These are phyloP conservation scores for Caenorhabditis japonica DNA, from an alignment of 2,888 invertebrate genomes.

Conservation along the genomic window DNA sequence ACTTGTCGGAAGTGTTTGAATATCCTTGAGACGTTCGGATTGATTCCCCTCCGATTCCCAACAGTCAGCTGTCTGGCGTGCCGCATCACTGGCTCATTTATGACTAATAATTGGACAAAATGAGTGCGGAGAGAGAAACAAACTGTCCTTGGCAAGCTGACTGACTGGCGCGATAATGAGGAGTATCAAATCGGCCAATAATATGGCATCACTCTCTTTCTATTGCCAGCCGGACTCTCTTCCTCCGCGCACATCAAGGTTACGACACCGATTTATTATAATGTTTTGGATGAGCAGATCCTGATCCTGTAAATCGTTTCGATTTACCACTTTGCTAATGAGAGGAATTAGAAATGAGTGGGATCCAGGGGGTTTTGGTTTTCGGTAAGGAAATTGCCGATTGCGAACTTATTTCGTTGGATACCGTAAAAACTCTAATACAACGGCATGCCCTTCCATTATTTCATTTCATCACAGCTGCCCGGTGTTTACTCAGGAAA, in stretches of 20 bases:
- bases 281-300: constrained; percentile 10
- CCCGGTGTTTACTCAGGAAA: too few species aligned
- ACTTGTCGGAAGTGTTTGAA: constrained; percentile 46
- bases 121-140: constrained; percentile 33
- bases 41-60: too few species aligned
- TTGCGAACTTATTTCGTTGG: too few species aligned
- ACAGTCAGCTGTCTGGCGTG: constrained; percentile 41
- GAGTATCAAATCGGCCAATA: constrained; percentile 47
- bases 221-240: constrained; percentile 13
- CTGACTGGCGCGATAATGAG: constrained; percentile 43
- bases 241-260: constrained; percentile 10
- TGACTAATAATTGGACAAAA: constrained; percentile 46
- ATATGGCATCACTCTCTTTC: constrained; percentile 18
- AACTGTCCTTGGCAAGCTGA: constrained; percentile 49
- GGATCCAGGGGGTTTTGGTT: too few species aligned
- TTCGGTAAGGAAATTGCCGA: too few species aligned
- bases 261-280: constrained; percentile 3
- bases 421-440: too few species aligned
- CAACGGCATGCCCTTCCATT: too few species aligned
- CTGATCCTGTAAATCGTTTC: too few species aligned
- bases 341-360: too few species aligned
- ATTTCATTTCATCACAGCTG: too few species aligned
- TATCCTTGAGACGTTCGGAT: constrained; percentile 38
- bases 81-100: constrained; percentile 52
- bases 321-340: too few species aligned